phyloP scores from a whole-genome alignment of 1,140 invertebrate species.

The Luehdorfia chinensis region DNA sequence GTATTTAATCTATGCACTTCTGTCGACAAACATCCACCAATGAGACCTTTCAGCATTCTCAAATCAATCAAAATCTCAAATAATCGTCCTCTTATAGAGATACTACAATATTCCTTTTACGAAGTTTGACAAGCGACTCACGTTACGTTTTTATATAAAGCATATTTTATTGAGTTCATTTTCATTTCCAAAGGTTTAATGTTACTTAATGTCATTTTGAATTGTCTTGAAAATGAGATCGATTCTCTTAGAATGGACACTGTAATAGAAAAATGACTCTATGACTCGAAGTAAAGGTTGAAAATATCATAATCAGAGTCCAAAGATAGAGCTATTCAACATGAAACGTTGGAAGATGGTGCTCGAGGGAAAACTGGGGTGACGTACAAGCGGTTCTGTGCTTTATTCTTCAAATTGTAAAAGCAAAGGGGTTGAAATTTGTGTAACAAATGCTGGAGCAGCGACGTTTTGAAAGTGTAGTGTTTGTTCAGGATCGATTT shows the following conservation, averaged over 20 bases:
- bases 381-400: constrained; percentile 28
- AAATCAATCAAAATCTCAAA: constrained; percentile 44
- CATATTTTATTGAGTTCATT: constrained; percentile 21
- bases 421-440: constrained; percentile 26
- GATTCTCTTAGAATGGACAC: constrained; percentile 59
- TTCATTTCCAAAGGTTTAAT: constrained; percentile 16
- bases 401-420: constrained; percentile 14
- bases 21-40: constrained; percentile 52
- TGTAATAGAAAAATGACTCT: constrained; percentile 19
- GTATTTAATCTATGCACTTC: too few species aligned
- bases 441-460: constrained; percentile 22
- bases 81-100: constrained; percentile 47
- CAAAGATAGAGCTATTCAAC: constrained; percentile 67
- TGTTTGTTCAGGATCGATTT: constrained; percentile 56
- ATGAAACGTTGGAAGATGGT: constrained; percentile 70
- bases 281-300: constrained; percentile 19
- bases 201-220: constrained; percentile 34
- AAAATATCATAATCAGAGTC: constrained; percentile 21
- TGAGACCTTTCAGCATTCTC: constrained; percentile 32
- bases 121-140: constrained; percentile 23
- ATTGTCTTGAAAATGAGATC: constrained; percentile 47
- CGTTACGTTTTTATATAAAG: constrained; percentile 2
- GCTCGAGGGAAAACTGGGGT: constrained; percentile 66
- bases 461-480: constrained; percentile 32
- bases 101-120: constrained; percentile 47